A percentile compares a stretch with the other conserved stretches of the same genome.
Evolutionary conservation across 2,797 vertebrate species (phyloP).

Genomic region (Coregonus sp.): DNA sequence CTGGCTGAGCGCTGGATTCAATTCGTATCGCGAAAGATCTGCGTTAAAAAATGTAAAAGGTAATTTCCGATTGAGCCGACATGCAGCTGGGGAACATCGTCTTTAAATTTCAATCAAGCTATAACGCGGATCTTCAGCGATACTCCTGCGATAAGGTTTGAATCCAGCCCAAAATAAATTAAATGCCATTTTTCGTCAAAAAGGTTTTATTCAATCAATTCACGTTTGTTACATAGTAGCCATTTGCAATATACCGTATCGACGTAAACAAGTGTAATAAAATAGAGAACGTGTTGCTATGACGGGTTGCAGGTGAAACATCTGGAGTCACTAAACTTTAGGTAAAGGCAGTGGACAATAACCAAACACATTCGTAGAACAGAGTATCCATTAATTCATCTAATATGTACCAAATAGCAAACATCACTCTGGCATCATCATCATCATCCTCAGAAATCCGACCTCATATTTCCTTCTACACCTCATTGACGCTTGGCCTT

Average conservation of each 20-base stretch:
- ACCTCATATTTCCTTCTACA: conserved; percentile 18
- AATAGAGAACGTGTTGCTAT: neutral
- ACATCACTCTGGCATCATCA: conserved; percentile 42
- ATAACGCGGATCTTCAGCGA: too few relatives aligned
- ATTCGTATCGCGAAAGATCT: too few relatives aligned
- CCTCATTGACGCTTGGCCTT: conserved; percentile 25
- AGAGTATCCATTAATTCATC: neutral
- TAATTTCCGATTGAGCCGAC: too few relatives aligned
- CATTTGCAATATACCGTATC: conserved; percentile 9
- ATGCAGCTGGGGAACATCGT: too few relatives aligned
- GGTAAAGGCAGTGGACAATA: neutral
- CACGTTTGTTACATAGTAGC: conserved; percentile 19
- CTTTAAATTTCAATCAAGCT: too few relatives aligned
- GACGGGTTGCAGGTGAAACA: neutral
- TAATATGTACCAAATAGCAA: neutral
- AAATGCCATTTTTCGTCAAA: neutral
- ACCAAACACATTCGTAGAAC: neutral
- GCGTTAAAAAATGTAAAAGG: too few relatives aligned
- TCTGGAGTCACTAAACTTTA: neutral
- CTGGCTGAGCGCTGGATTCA: too few relatives aligned
- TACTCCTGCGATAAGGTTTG: too few relatives aligned
- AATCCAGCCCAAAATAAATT: too few relatives aligned
- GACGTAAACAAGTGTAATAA: conserved; percentile 18
- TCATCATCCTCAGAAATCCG: conserved; percentile 29
- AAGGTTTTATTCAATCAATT: conserved; percentile 55